Conservation (phyloP, 1,140 invertebrate genomes). For the Linepithema humile region DNA sequence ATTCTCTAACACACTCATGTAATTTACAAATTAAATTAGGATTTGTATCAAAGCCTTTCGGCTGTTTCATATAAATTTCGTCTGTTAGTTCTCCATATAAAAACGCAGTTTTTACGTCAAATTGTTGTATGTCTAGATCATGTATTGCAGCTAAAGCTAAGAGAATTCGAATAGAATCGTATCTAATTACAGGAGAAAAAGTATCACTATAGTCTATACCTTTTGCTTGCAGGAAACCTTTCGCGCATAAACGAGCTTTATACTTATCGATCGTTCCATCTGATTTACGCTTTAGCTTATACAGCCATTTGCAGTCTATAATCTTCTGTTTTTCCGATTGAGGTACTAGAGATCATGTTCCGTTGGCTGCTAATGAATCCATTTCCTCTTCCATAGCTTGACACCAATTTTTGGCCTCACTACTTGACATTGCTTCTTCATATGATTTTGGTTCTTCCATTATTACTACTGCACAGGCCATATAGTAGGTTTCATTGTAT, state of each 20-base stretch:
- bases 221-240: not conserved
- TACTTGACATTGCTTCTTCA: not conserved
- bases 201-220: not conserved
- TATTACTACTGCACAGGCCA: not conserved
- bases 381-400: conserved; percentile 4
- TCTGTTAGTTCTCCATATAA: not conserved
- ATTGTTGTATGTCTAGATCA: not conserved
- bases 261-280: not conserved
- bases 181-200: not conserved
- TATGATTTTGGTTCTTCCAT: not conserved
- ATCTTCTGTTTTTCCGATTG: not conserved
- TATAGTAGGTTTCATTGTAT: not conserved
- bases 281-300: not conserved
- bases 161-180: not conserved
- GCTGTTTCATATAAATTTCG: conserved; percentile 3
- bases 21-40: not conserved
- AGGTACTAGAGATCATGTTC: not conserved
- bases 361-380: not conserved
- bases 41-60: not conserved
- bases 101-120: not conserved
- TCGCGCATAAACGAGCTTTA: not conserved
- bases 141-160: not conserved
- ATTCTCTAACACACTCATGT: not conserved
- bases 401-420: not conserved
- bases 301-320: conserved; percentile 6